Evolutionary conservation across 2,113 vertebrate species (phyloP).

Genomic region (Craseonycteris thonglongyai): DNA sequence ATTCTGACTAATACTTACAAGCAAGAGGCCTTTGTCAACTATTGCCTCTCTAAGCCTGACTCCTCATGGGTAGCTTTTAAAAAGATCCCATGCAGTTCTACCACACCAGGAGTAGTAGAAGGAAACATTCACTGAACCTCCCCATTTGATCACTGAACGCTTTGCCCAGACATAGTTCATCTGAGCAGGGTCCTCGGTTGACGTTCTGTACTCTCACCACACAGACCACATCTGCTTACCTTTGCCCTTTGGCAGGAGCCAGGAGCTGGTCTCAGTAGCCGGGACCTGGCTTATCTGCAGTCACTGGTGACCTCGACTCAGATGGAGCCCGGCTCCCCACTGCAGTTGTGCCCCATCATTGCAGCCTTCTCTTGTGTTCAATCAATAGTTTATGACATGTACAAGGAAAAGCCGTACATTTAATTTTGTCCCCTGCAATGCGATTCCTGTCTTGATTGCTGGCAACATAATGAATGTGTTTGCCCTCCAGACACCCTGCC

Average conservation of each 20-base stretch:
- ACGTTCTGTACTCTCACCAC: background rate
- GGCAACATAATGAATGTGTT: constrained; percentile 82
- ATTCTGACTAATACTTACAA: background rate
- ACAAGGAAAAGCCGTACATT: constrained; percentile 84
- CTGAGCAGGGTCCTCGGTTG: background rate
- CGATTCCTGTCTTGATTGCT: constrained; percentile 80
- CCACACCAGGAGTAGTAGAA: background rate
- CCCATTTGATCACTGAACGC: background rate
- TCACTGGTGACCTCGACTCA: constrained; percentile 22
- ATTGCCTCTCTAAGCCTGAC: background rate
- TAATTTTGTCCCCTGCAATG: constrained; percentile 83
- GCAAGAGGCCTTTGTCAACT: background rate
- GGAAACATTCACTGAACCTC: background rate
- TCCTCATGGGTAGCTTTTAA: background rate
- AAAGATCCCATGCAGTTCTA: background rate
- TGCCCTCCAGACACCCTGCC: constrained; percentile 79
- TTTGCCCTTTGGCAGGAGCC: background rate
- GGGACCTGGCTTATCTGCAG: background rate
- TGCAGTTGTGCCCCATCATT: constrained; percentile 55
- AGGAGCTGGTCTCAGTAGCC: background rate
- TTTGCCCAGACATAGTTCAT: background rate
- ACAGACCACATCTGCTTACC: background rate
- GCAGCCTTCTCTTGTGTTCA: constrained; percentile 76
- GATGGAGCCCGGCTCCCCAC: constrained; percentile 20
- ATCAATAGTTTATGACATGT: constrained; percentile 85